Conservation (phyloP, 2,113 vertebrate genomes). For the Solenodon paradoxus region DNA sequence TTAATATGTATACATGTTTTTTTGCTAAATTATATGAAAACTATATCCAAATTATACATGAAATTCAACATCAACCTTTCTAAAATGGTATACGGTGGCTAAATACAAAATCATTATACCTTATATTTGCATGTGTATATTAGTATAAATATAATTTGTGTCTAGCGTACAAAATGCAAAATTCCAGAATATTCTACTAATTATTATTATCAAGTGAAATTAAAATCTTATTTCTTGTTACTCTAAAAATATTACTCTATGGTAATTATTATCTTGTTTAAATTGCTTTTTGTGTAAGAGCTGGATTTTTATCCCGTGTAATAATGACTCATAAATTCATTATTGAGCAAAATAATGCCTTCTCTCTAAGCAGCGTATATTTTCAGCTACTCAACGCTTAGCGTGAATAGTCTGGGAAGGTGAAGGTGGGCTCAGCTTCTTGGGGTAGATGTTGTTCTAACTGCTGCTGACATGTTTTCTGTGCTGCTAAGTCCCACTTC, state of each 20-base stretch:
- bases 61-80: background rate
- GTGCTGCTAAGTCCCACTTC: background rate
- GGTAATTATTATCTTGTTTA: background rate
- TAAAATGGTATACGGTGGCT: background rate
- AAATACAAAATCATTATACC: background rate
- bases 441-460: background rate
- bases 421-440: fast-evolving
- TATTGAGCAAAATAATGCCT: background rate
- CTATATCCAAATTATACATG: background rate
- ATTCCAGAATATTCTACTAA: background rate
- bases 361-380: background rate
- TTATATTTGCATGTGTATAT: background rate
- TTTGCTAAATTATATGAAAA: constrained; percentile 31
- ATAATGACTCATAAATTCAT: background rate
- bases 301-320: background rate
- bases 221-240: background rate
- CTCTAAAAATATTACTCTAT: background rate
- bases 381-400: background rate
- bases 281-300: background rate
- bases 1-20: background rate
- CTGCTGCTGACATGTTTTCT: background rate
- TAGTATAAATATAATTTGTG: background rate
- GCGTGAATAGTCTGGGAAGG: background rate
- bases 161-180: background rate
- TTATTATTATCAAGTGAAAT: background rate